Conservation (phyloP, 2,888 invertebrate species). For the Dryobotodes eremita region DNA sequence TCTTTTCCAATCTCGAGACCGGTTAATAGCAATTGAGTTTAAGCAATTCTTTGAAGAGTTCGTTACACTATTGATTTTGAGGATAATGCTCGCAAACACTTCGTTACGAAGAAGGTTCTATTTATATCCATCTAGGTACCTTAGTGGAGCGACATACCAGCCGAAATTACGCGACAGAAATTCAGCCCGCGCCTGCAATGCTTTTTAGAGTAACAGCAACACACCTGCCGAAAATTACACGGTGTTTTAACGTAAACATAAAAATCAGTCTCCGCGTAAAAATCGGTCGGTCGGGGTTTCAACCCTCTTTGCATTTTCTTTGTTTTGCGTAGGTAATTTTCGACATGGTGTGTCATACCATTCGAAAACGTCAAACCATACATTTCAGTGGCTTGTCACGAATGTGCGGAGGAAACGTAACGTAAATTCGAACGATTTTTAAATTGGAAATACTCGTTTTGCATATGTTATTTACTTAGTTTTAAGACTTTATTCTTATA, state of each 20-base stretch:
- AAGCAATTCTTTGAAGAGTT: constrained; percentile 50
- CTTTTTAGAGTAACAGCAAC: not conserved
- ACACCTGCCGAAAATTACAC: too few species aligned
- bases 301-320: not conserved
- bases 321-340: not conserved
- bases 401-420: not conserved
- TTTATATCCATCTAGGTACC: not conserved
- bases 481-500: not conserved
- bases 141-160: not conserved
- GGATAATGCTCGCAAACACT: constrained; percentile 44
- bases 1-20: constrained; percentile 28
- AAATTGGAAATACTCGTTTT: not conserved
- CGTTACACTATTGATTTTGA: constrained; percentile 51
- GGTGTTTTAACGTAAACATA: too few species aligned
- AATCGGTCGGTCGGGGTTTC: not conserved
- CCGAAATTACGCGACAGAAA: not conserved
- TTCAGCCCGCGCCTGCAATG: too few species aligned
- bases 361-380: not conserved
- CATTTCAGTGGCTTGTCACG: not conserved
- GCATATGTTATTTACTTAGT: not conserved
- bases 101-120: constrained; percentile 38
- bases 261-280: not conserved
- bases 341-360: not conserved
- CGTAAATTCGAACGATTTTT: not conserved
- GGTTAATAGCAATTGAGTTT: constrained; percentile 31